phyloP scores from a whole-genome alignment of 2,888 invertebrate genomes.

The Zygothrica quintamaculata region DNA sequence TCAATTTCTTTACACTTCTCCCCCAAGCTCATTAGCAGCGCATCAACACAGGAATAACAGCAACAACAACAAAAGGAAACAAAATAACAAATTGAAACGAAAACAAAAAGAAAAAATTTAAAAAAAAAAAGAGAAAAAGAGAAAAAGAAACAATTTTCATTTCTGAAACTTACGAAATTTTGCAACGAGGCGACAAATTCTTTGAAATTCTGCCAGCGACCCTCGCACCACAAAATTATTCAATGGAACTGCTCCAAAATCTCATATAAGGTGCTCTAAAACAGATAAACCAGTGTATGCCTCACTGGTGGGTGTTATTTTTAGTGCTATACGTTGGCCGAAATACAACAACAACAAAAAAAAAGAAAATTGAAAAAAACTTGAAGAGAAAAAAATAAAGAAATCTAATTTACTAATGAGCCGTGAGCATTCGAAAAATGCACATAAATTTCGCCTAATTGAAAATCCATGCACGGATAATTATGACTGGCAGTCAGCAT shows the following conservation, averaged over 20 bases:
- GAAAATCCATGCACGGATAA: slow-evolving; percentile 76
- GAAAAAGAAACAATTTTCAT: slow-evolving; percentile 28
- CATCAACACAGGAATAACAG: slow-evolving; percentile 25
- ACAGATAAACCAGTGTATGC: too few relatives aligned
- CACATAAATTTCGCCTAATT: slow-evolving; percentile 80
- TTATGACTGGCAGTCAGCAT: slow-evolving; percentile 67
- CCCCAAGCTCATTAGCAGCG: slow-evolving; percentile 65
- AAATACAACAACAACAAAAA: too few relatives aligned
- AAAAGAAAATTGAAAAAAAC: too few relatives aligned
- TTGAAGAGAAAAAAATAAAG: too few relatives aligned
- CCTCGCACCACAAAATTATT: neutral
- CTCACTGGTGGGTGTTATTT: slow-evolving; percentile 65
- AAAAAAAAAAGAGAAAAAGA: neutral
- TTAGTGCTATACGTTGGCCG: slow-evolving; percentile 41
- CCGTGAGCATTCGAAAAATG: slow-evolving; percentile 73
- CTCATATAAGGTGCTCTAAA: neutral
- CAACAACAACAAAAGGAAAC: slow-evolving; percentile 9
- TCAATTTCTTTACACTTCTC: slow-evolving; percentile 63
- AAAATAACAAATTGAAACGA: neutral
- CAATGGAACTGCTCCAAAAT: slow-evolving; percentile 22
- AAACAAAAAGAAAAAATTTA: neutral
- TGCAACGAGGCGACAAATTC: slow-evolving; percentile 73
- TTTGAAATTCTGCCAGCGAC: slow-evolving; percentile 54
- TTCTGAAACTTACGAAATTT: slow-evolving; percentile 69
- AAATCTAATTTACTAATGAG: slow-evolving; percentile 76